Conservation (phyloP, 2,113 vertebrate species). For the Prochilodus magdalenae region DNA sequence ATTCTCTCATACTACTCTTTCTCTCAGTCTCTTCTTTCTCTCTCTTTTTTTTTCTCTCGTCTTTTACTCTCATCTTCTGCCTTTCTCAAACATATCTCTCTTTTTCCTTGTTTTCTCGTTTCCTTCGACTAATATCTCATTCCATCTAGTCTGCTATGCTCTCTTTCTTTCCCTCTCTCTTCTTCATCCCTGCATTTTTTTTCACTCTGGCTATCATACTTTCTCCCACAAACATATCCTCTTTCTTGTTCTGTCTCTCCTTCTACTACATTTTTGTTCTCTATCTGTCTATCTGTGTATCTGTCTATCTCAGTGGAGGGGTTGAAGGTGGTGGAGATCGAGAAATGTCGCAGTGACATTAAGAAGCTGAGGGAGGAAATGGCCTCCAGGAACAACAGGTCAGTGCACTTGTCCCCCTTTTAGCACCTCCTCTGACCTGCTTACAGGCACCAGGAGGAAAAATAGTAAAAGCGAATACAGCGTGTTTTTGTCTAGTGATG, state of each 20-base stretch:
- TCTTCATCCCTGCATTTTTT: slow-evolving; percentile 51
- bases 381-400: slow-evolving; percentile 87
- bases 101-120: too few species aligned
- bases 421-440: background rate
- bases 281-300: slow-evolving; percentile 32
- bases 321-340: slow-evolving; percentile 93
- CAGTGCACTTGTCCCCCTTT: slow-evolving; percentile 41
- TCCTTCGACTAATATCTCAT: too few species aligned
- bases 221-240: background rate
- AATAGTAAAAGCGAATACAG: background rate
- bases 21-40: too few species aligned
- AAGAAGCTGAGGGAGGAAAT: slow-evolving; percentile 92
- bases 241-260: background rate
- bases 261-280: slow-evolving; percentile 59
- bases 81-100: too few species aligned
- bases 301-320: slow-evolving; percentile 85
- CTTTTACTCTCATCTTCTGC: too few species aligned
- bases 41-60: too few species aligned
- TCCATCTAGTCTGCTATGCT: too few species aligned
- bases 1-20: too few species aligned
- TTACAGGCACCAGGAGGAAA: background rate
- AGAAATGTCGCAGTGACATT: slow-evolving; percentile 94
- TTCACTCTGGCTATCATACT: background rate
- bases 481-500: background rate
- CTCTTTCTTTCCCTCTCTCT: too few species aligned